phyloP scores from a whole-genome alignment of 2,888 invertebrate genomes.

The Metacarcinus magister region DNA sequence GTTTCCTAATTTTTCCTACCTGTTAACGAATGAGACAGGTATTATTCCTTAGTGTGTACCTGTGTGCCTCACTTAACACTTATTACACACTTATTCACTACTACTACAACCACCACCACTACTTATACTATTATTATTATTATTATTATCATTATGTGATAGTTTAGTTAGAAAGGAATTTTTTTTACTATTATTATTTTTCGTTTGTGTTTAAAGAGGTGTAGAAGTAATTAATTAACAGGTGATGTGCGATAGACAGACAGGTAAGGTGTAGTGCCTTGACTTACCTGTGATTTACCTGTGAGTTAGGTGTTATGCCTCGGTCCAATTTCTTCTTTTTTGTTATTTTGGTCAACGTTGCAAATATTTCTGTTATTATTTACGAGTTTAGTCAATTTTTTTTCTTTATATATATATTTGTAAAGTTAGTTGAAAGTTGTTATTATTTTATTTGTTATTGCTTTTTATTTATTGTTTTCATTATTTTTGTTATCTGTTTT shows the following conservation, averaged over 20 bases:
- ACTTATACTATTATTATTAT: neutral
- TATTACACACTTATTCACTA: neutral
- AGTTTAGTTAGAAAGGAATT: neutral
- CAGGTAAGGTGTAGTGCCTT: neutral
- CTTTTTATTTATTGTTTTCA: too few relatives aligned
- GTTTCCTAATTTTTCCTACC: neutral
- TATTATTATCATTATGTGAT: neutral
- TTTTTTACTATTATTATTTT: neutral
- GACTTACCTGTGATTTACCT: neutral
- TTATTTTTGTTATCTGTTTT: neutral
- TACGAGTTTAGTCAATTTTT: too few relatives aligned
- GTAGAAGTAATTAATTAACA: neutral
- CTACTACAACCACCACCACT: neutral
- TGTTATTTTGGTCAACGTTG: neutral
- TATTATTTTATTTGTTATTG: too few relatives aligned
- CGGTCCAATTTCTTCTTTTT: neutral
- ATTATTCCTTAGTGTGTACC: neutral
- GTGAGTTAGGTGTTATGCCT: neutral
- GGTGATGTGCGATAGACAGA: neutral
- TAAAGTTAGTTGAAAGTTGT: too few relatives aligned
- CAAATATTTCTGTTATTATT: neutral
- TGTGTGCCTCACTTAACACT: neutral
- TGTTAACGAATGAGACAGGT: neutral
- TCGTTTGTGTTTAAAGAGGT: neutral
- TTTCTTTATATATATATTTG: too few relatives aligned